Base-by-base conservation (phyloP, 2,113 vertebrate species). In the Tetraodon nigroviridis region DNA sequence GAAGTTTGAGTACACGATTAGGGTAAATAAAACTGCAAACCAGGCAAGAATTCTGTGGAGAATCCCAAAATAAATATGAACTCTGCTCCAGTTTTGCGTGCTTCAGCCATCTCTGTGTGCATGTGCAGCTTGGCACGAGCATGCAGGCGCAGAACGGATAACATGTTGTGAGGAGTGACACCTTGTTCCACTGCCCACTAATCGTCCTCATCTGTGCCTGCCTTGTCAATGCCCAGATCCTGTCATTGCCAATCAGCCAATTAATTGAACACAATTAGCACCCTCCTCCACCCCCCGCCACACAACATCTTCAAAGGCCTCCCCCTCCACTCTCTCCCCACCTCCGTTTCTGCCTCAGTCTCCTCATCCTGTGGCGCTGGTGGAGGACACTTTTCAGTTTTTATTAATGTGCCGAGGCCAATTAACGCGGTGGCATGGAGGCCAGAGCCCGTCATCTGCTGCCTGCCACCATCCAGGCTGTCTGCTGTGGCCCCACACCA, bases 381-480 rank as follows among this genome's bases (percentile, higher is more conserved):
- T 76, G 72, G 87, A 90, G 87, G 88, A 83, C 86, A 89, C 91
- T 91, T 91, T 92, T 92, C 89, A 78, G 88, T 92, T 90, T 87
- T 87, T 90, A 89, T 93, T 92, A 93, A 93, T 91, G 91, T 90
- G 59, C 91, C 85, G 88, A 80, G 81, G 90, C 93, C 94, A 94
- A 95, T 95, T 94, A 95, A 90, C 87, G 82, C 89, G 76, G 89
- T 94, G 94, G 95, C 94, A 93, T 90, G 90, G 89, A 90, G 93
- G 92, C 87, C 91, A 91, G 92, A 92, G 86, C 91, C 89, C 92
- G 89, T 97, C 95, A 96, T 96, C 94, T 94, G 95, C 89, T 95
- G 89, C 92, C 92, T 94, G 95, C 94, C 95, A 94, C 90, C 90
- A 87, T 76, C 86, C 83, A 69, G 63, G 55, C 48, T 79, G 61